Evolutionary conservation across 2,888 invertebrate species (phyloP).

Genomic region (Melanchra persicariae): DNA sequence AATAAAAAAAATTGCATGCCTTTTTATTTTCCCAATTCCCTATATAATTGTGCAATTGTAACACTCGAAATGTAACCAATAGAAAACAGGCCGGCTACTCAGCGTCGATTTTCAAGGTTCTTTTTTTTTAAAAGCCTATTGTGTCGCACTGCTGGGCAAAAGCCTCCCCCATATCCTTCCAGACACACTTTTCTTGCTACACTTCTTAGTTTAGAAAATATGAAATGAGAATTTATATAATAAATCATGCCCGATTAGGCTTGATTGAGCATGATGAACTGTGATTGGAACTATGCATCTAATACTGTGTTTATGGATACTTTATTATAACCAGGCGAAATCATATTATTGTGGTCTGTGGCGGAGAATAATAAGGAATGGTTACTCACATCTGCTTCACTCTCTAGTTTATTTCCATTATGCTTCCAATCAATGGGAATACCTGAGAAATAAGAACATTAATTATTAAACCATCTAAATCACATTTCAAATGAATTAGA

Average conservation of each 20-base stretch:
- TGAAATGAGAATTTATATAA: neutral
- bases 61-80: no score
- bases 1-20: no score
- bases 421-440: constrained; percentile 67
- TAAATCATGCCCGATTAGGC: neutral
- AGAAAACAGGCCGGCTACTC: no score
- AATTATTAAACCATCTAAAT: neutral
- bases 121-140: no score
- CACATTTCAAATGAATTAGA: no score
- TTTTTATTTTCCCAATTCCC: no score
- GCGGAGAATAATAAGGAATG: neutral
- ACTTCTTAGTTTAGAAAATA: neutral
- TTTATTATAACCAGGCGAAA: neutral
- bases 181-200: no score
- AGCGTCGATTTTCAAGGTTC: neutral
- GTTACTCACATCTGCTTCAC: constrained; percentile 58
- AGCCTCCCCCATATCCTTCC: no score
- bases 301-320: no score
- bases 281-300: neutral
- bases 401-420: constrained; percentile 55
- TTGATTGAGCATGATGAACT: neutral
- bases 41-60: no score
- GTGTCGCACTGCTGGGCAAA: no score
- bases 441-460: constrained; percentile 63
- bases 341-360: no score